These are phyloP conservation scores for Poeciliopsis presidionis DNA, from an alignment of 2,797 vertebrate genomes.

Conservation along the genomic window DNA sequence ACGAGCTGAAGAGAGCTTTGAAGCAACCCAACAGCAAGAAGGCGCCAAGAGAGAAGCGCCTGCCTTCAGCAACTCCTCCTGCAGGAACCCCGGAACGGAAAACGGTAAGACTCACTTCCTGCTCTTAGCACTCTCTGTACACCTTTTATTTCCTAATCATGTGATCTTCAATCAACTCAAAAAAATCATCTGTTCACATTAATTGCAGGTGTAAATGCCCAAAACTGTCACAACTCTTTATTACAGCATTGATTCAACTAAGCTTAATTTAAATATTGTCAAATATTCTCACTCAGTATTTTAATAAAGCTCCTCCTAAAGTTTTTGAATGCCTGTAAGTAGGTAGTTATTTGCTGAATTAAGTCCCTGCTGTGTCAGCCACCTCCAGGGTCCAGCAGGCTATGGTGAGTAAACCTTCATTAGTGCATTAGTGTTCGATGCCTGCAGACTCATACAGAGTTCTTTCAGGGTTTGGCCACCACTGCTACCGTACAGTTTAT, in stretches of 20 bases:
- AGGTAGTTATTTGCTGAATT: not conserved
- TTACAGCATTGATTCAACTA: no score
- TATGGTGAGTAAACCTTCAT: not conserved
- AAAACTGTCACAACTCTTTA: not conserved
- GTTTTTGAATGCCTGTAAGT: not conserved
- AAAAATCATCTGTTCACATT: not conserved
- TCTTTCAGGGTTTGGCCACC: not conserved
- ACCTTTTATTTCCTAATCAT: not conserved
- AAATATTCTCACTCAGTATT: not conserved
- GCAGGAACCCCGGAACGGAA: conserved; percentile 90
- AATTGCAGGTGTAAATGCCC: not conserved
- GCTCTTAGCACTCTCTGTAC: not conserved
- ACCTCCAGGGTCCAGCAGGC: not conserved
- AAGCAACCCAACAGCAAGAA: conserved; percentile 98
- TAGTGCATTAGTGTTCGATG: not conserved
- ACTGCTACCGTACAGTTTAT: not conserved
- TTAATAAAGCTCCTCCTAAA: not conserved
- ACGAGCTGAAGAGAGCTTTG: conserved; percentile 95
- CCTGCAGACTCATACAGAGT: not conserved
- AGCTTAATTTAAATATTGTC: not conserved
- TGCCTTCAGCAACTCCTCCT: conserved; percentile 86
- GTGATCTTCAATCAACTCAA: not conserved
- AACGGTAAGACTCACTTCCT: conserved; percentile 71
- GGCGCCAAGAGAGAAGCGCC: conserved; percentile 90
- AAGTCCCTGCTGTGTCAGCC: not conserved